Base-by-base conservation (phyloP, 2,888 invertebrate species). In the Apoderus coryli region DNA sequence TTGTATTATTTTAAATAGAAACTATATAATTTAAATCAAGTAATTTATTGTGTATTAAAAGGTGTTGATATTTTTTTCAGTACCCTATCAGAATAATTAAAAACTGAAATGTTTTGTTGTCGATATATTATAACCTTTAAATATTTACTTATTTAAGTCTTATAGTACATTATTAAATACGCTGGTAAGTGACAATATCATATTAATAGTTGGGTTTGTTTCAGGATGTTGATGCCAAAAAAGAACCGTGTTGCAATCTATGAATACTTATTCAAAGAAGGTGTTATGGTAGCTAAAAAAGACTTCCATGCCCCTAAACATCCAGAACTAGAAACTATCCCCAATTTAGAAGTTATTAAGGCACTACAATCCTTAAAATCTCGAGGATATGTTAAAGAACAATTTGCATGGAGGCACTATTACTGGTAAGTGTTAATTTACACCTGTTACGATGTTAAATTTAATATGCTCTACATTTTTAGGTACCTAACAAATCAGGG, bases 161-260 rank as follows among this genome's bases (percentile, higher is more conserved):
- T 19, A 19, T 19, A 19, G n/a, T n/a, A n/a, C n/a, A n/a, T n/a
- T n/a, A n/a, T n/a, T n/a, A n/a, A n/a, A n/a, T n/a, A n/a, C n/a
- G n/a, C n/a, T n/a, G n/a, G n/a, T n/a, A n/a, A n/a, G n/a, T n/a
- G n/a, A n/a, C n/a, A n/a, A n/a, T n/a, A n/a, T n/a, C n/a, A n/a
- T n/a, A n/a, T n/a, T n/a, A n/a, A n/a, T n/a, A n/a, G n/a, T n/a
- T n/a, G n/a, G n/a, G n/a, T 27, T 34, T 39, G 35, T 60, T 63
- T 56, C 62, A 90, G 84, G 63, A 98, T 98, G 98, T 92, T 98
- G 89, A 98, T 98, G 92, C 93, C 96, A 53, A 96, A 95, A 71
- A 85, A 88, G 68, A 90, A 93, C 61, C 79, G 93, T 56, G 81
- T 88, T 47, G 69, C 85, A 48, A 96, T 98, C 59, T 98, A 89